Evolutionary conservation across 2,888 invertebrate genomes (phyloP).

Genomic region (Zaprionus obscuricornis): DNA sequence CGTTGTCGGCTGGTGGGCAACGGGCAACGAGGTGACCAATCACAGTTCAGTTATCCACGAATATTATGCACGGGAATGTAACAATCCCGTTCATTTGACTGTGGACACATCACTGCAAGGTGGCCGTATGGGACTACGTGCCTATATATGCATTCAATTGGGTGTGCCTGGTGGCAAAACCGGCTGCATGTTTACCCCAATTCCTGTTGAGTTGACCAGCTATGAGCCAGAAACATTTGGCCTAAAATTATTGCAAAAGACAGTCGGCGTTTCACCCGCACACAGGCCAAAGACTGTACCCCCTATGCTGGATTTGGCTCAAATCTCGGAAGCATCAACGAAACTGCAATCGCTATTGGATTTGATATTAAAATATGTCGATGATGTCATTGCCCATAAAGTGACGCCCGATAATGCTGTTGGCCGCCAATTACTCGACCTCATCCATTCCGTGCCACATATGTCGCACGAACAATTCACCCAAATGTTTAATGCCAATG

Average conservation of each 20-base stretch:
- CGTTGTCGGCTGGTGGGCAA: conserved; percentile 99
- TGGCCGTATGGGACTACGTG: conserved; percentile 96
- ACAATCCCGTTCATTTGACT: conserved; percentile 97
- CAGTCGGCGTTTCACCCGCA: conserved; percentile 85
- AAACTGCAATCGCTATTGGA: conserved; percentile 91
- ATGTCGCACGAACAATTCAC: conserved; percentile 96
- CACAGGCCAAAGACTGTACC: conserved; percentile 87
- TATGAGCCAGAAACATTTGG: conserved; percentile 96
- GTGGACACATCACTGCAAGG: conserved; percentile 95
- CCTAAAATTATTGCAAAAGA: conserved; percentile 92
- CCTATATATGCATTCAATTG: conserved; percentile 95
- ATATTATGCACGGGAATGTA: conserved; percentile 97
- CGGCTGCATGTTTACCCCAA: conserved; percentile 98
- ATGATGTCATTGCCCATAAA: conserved; percentile 94
- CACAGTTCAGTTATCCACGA: conserved; percentile 99
- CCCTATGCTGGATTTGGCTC: conserved; percentile 89
- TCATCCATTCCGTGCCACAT: conserved; percentile 95
- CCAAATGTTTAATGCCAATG: conserved; percentile 96
- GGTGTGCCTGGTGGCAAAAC: conserved; percentile 97
- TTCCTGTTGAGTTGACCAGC: conserved; percentile 93
- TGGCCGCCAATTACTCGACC: conserved; percentile 94
- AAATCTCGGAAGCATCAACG: conserved; percentile 93
- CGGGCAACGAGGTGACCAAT: conserved; percentile 98
- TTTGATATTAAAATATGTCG: conserved; percentile 92
- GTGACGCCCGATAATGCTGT: conserved; percentile 92